Base-by-base conservation (phyloP, 2,113 vertebrate genomes). In the Podilymbus podiceps region DNA sequence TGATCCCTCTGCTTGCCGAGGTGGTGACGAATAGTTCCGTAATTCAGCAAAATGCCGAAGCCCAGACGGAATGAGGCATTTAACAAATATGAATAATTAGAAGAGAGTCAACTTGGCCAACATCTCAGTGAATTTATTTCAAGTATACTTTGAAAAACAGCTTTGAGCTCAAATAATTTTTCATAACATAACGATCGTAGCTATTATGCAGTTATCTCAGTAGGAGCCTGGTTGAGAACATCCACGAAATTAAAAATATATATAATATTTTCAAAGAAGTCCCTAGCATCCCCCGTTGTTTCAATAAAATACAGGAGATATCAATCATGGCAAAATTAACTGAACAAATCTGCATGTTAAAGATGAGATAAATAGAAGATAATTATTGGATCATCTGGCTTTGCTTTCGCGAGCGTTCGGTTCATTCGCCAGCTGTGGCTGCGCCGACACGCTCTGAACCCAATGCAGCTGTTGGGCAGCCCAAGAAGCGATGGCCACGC, bases 181-280 rank as follows among this genome's bases (percentile, higher is more conserved):
- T 95, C 75, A 56, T 49, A 13, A 6, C 31, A 0, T 56, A 68
- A 83, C 11, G 49, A 59, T 52, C 2, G 20, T 18, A 6, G 75
- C 78, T 42, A 10, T 44, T 35, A 10, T 1, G 8, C 47, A 11
- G 69, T 94, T 93, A 77, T 68, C 95, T 88, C 95, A 30, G 92
- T 17, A 17, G 92, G 95, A 60, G 88, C 5, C 86, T 38, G 73
- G 58, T 40, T 46, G 82, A 80, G 90, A 88, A 71, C 40, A 6
- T 52, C 64, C 90, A 28, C n/a, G 3, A 92, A 96, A 97, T 97
- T 97, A 97, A 97, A 97, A 92, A 75, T 80, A 91, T 93, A 89
- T 55, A 89, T 95, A 96, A 96, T 64, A 69, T 73, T 75, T 91
- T 64, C 59, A 47, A 28, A 80, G 68, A 38, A 52, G 87, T 38